These are phyloP conservation scores for Caenorhabditis wallacei DNA, from an alignment of 2,888 invertebrate species.

Conservation along the genomic window DNA sequence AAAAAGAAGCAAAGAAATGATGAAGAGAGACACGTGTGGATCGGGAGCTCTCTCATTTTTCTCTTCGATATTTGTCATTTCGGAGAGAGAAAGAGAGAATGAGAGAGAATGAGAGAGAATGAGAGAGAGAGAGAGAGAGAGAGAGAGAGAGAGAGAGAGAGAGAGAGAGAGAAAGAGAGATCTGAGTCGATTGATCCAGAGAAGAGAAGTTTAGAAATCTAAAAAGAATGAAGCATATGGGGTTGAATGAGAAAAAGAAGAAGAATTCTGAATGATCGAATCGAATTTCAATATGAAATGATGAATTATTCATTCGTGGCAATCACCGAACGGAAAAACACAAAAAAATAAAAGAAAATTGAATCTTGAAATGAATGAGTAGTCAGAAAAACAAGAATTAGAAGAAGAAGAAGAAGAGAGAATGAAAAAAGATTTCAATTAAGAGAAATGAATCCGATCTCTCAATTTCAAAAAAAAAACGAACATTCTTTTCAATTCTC, in stretches of 20 bases:
- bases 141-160: not conserved
- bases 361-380: slow-evolving; percentile 9
- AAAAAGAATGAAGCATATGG: slow-evolving; percentile 13
- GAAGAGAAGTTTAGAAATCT: too few species aligned
- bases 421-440: slow-evolving; percentile 42
- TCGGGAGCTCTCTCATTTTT: slow-evolving; percentile 4
- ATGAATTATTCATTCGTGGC: slow-evolving; percentile 13
- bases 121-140: too few species aligned
- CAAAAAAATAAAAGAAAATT: slow-evolving; percentile 1
- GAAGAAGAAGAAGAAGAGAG: not conserved
- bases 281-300: not conserved
- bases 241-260: slow-evolving; percentile 3
- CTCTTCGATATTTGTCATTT: slow-evolving; percentile 45
- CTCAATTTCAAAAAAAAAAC: slow-evolving; percentile 13
- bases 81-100: not conserved
- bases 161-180: not conserved
- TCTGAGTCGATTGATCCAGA: too few species aligned
- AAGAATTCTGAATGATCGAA: not conserved
- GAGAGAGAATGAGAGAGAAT: too few species aligned
- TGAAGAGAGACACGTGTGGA: slow-evolving; percentile 34
- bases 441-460: slow-evolving; percentile 12
- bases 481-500: not conserved
- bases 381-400: slow-evolving; percentile 18
- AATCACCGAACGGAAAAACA: not conserved
- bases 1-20: slow-evolving; percentile 17